Percentiles rank a stretch among this genome's conserved stretches.
Evolutionary conservation across 2,888 invertebrate genomes (phyloP).

Genomic region (Sinelater perroti): DNA sequence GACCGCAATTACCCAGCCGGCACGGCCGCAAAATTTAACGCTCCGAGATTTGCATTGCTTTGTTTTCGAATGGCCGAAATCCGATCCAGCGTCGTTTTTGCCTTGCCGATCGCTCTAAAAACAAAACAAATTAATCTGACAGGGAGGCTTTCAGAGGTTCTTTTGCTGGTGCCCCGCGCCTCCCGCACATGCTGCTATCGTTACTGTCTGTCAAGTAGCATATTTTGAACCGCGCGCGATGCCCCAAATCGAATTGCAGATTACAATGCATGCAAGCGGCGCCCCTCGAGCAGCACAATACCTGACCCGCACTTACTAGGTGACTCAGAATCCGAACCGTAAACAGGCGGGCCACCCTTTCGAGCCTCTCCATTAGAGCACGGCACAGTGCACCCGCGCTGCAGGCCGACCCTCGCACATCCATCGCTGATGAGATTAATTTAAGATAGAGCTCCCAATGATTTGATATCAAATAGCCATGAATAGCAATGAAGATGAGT

Average conservation of each 20-base stretch:
- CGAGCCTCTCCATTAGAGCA: constrained; percentile 26
- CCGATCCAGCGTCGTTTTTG: background rate
- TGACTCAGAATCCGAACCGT: constrained; percentile 17
- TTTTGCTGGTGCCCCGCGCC: too few relatives aligned
- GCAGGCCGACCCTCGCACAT: constrained; percentile 32
- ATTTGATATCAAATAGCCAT: constrained; percentile 54
- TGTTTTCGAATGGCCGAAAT: background rate
- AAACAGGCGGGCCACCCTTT: constrained; percentile 18
- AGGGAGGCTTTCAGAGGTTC: too few relatives aligned
- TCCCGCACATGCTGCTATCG: too few relatives aligned
- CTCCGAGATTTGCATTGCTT: background rate
- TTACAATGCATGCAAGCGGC: constrained; percentile 8
- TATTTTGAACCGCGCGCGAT: background rate
- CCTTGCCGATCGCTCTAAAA: background rate
- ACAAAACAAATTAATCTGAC: too few relatives aligned
- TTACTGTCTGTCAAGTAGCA: background rate
- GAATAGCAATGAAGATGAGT: constrained; percentile 55
- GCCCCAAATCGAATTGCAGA: constrained; percentile 17
- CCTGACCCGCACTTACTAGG: constrained; percentile 21
- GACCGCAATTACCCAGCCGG: constrained; percentile 1
- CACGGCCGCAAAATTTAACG: constrained; percentile 9
- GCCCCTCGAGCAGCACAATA: background rate
- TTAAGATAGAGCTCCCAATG: constrained; percentile 52
- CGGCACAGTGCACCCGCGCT: constrained; percentile 21
- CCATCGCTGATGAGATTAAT: constrained; percentile 51